phyloP scores from a whole-genome alignment of 2,888 invertebrate genomes.

The Antitype chi region DNA sequence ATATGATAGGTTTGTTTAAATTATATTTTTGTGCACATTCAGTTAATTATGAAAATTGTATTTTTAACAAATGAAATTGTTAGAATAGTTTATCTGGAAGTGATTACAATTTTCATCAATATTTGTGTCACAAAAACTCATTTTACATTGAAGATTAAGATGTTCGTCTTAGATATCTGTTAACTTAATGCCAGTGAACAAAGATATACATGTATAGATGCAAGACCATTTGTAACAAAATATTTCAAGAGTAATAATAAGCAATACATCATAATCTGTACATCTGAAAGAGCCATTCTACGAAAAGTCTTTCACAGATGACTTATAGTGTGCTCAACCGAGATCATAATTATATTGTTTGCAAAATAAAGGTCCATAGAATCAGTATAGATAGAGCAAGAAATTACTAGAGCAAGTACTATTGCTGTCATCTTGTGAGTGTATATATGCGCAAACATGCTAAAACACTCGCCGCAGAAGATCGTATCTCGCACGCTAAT shows the following conservation, averaged over 20 bases:
- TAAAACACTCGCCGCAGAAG: no score
- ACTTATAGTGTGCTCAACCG: background rate
- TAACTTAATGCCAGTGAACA: slow-evolving; percentile 30
- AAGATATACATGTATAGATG: slow-evolving; percentile 3
- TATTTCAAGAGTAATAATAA: background rate
- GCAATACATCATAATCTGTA: background rate
- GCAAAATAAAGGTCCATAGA: background rate
- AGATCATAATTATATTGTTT: background rate
- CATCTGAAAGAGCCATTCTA: background rate
- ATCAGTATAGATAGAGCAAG: background rate
- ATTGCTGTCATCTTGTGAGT: background rate
- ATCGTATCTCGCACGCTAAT: slow-evolving; percentile 1
- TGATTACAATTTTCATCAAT: background rate
- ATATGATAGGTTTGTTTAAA: slow-evolving; percentile 47
- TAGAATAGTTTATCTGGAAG: background rate
- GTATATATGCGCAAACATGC: background rate
- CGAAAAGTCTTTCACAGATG: background rate
- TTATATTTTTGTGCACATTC: slow-evolving; percentile 33
- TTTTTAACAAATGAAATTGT: slow-evolving; percentile 14
- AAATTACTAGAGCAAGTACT: background rate
- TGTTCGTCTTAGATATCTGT: background rate
- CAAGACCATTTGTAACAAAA: background rate
- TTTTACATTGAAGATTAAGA: slow-evolving; percentile 7
- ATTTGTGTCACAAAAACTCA: background rate
- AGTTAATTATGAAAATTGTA: slow-evolving; percentile 13